phyloP scores from a whole-genome alignment of 1,140 invertebrate species.

The Drosophila sp. region DNA sequence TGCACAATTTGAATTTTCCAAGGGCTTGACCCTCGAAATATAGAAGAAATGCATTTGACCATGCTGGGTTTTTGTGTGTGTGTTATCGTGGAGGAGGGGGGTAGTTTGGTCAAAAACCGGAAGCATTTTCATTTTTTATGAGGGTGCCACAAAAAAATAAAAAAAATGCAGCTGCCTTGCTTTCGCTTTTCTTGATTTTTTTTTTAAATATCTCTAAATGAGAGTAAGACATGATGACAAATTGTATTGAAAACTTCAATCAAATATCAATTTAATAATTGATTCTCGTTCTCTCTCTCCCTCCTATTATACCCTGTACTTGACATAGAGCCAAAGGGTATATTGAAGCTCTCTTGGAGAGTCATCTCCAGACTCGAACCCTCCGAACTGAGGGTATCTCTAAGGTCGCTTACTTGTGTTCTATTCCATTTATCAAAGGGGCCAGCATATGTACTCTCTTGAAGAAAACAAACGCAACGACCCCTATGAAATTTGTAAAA shows the following conservation, averaged over 20 bases:
- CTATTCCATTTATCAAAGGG: neutral
- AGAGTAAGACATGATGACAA: neutral
- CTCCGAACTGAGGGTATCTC: neutral
- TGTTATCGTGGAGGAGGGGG: slow-evolving; percentile 39
- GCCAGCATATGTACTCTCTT: neutral
- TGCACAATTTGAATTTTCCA: slow-evolving; percentile 62
- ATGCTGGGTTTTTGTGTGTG: slow-evolving; percentile 57
- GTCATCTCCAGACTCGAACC: too few relatives aligned
- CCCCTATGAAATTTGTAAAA: slow-evolving; percentile 18
- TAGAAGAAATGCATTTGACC: slow-evolving; percentile 51
- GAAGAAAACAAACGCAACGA: neutral
- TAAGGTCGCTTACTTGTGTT: neutral
- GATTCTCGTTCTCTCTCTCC: neutral
- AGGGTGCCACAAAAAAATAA: slow-evolving; percentile 55
- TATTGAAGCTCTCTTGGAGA: too few relatives aligned
- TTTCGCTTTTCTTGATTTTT: neutral
- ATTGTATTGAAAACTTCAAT: slow-evolving; percentile 1
- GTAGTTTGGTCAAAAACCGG: slow-evolving; percentile 57
- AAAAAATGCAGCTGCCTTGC: slow-evolving; percentile 30
- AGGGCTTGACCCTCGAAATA: slow-evolving; percentile 63
- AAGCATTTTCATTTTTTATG: slow-evolving; percentile 67
- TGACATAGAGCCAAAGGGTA: too few relatives aligned
- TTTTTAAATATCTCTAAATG: neutral
- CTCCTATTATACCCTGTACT: too few relatives aligned
- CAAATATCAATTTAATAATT: slow-evolving; percentile 8